A percentile compares a stretch with the other conserved stretches of the same genome.
Conservation (phyloP, 2,888 invertebrate species). For the Hirudinaria manillensis region DNA sequence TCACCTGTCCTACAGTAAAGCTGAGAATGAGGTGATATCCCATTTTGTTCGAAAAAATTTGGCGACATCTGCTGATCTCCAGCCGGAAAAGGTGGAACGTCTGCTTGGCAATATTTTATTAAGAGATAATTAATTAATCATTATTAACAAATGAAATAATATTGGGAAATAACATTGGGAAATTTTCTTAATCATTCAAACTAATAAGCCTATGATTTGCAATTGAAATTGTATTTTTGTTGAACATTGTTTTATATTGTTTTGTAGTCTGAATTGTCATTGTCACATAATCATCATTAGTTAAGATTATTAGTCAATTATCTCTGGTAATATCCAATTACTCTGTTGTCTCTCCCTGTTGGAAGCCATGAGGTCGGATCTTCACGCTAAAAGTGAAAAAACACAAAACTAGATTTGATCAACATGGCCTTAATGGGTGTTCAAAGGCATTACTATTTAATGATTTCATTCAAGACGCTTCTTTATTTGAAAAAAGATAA, state of each 20-base stretch:
- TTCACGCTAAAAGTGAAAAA: not conserved
- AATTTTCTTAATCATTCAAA: too few species aligned
- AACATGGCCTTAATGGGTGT: not conserved
- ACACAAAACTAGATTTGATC: not conserved
- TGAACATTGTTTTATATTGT: too few species aligned
- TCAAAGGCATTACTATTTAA: not conserved
- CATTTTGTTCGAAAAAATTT: slow-evolving; percentile 24
- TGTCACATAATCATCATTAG: not conserved
- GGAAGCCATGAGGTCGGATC: not conserved
- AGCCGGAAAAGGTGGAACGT: slow-evolving; percentile 17
- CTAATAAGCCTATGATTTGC: too few species aligned
- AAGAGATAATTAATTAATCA: too few species aligned
- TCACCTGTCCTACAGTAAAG: slow-evolving; percentile 28
- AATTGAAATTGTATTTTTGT: too few species aligned
- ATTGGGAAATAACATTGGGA: too few species aligned
- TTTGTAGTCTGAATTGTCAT: too few species aligned
- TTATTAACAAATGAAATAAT: too few species aligned
- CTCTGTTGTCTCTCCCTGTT: slow-evolving; percentile 13
- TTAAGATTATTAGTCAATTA: not conserved
- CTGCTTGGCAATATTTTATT: not conserved
- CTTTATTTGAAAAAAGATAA: not conserved
- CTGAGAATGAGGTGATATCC: slow-evolving; percentile 29
- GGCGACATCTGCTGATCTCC: slow-evolving; percentile 5
- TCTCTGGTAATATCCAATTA: not conserved
- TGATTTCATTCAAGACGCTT: not conserved